Evolutionary conservation across 2,888 invertebrate species (phyloP).

Genomic region (Cheilosia scutellata): DNA sequence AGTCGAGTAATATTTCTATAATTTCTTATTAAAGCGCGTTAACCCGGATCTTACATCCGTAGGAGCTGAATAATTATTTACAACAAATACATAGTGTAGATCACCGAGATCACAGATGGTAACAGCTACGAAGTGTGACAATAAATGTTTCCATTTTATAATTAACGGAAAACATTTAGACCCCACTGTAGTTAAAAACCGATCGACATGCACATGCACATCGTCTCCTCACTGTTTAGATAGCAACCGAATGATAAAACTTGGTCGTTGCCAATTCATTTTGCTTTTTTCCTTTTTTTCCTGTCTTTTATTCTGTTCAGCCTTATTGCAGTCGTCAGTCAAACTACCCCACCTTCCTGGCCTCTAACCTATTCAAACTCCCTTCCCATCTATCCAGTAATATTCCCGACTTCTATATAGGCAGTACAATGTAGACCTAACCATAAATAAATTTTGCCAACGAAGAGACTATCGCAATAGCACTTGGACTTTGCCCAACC

Average conservation of each 20-base stretch:
- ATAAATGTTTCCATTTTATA: neutral
- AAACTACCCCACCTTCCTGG: conserved; percentile 40
- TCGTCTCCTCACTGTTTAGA: conserved; percentile 40
- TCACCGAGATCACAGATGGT: too few relatives aligned
- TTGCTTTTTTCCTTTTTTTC: conserved; percentile 5
- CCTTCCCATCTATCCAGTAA: conserved; percentile 62
- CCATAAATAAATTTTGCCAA: conserved; percentile 37
- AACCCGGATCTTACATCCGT: too few relatives aligned
- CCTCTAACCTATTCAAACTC: conserved; percentile 58
- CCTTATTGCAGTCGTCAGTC: conserved; percentile 58
- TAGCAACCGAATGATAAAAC: conserved; percentile 52
- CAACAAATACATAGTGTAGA: too few relatives aligned
- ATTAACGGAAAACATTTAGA: neutral
- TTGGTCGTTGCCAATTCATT: conserved; percentile 66
- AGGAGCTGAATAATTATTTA: too few relatives aligned
- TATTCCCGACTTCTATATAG: conserved; percentile 25
- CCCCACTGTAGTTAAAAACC: conserved; percentile 12
- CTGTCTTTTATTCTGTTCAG: conserved; percentile 25
- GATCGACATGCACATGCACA: conserved; percentile 39
- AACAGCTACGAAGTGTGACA: too few relatives aligned
- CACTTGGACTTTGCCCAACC: conserved; percentile 55
- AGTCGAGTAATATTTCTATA: too few relatives aligned
- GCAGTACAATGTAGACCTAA: conserved; percentile 5
- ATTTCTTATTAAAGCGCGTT: too few relatives aligned
- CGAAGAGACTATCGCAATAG: conserved; percentile 11